Percentiles rank a stretch among this genome's conserved stretches.
phyloP scores from a whole-genome alignment of 2,888 invertebrate species.

The Tipula lateralis region DNA sequence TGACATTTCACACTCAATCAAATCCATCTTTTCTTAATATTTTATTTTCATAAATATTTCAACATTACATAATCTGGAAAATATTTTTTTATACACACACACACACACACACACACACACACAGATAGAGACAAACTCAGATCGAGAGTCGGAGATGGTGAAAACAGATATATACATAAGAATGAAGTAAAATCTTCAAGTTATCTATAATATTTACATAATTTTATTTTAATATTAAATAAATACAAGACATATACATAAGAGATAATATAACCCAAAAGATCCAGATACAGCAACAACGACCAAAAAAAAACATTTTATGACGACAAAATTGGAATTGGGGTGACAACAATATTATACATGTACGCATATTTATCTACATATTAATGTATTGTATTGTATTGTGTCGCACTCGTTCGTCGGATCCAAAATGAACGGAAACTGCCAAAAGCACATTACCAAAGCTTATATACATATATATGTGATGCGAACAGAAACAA shows the following conservation, averaged over 20 bases:
- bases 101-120: not conserved
- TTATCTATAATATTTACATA: slow-evolving; percentile 13
- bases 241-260: slow-evolving; percentile 24
- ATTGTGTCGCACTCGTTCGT: not conserved
- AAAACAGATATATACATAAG: not conserved
- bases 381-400: not conserved
- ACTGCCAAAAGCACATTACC: not conserved
- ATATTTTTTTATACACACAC: not conserved
- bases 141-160: not conserved
- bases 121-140: not conserved
- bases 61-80: not conserved
- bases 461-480: not conserved
- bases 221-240: slow-evolving; percentile 19
- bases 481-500: not conserved
- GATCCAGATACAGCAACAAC: too few species aligned
- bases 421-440: not conserved
- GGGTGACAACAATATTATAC: not conserved
- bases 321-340: not conserved
- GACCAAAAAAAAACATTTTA: not conserved
- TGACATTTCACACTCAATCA: slow-evolving; percentile 6
- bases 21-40: not conserved
- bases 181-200: not conserved
- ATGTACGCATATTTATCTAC: not conserved
- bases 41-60: not conserved
- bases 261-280: not conserved